These are phyloP conservation scores for cat (Felis catus) DNA, from an alignment of 2,113 vertebrate species.

Conservation along the genomic window DNA sequence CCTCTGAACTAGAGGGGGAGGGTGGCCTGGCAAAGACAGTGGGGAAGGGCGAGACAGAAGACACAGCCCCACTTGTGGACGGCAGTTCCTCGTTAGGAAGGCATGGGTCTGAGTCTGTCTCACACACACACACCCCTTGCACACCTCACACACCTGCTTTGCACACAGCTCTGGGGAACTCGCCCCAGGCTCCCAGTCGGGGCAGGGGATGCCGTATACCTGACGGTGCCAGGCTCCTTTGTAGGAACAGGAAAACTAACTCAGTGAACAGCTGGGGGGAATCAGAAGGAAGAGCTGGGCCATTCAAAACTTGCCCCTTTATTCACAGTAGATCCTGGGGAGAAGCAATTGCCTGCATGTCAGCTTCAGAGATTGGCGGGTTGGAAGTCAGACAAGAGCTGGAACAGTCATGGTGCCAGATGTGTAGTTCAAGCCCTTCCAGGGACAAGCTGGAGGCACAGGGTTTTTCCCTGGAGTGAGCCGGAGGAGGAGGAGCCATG, in stretches of 20 bases:
- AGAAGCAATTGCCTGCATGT: neutral
- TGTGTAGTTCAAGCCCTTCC: no score
- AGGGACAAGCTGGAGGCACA: neutral
- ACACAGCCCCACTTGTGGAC: rapidly evolving
- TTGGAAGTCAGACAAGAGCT: neutral
- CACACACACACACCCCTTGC: neutral
- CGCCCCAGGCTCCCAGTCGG: rapidly evolving
- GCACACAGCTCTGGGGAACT: neutral
- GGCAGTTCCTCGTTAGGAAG: neutral
- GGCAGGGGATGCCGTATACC: rapidly evolving
- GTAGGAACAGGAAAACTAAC: neutral
- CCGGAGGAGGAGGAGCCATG: neutral
- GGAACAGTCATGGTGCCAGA: neutral
- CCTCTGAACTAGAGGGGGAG: neutral
- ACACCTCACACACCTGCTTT: neutral
- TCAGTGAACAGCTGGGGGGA: neutral
- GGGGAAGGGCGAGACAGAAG: neutral
- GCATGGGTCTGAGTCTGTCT: neutral
- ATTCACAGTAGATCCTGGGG: neutral
- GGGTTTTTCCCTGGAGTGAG: neutral
- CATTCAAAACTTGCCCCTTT: neutral
- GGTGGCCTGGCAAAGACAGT: no score
- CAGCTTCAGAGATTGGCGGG: neutral
- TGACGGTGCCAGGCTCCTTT: neutral
- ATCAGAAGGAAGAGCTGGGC: rapidly evolving